These are phyloP conservation scores for Drosophila grimshawi DNA, from an alignment of 1,140 invertebrate genomes.

Conservation along the genomic window DNA sequence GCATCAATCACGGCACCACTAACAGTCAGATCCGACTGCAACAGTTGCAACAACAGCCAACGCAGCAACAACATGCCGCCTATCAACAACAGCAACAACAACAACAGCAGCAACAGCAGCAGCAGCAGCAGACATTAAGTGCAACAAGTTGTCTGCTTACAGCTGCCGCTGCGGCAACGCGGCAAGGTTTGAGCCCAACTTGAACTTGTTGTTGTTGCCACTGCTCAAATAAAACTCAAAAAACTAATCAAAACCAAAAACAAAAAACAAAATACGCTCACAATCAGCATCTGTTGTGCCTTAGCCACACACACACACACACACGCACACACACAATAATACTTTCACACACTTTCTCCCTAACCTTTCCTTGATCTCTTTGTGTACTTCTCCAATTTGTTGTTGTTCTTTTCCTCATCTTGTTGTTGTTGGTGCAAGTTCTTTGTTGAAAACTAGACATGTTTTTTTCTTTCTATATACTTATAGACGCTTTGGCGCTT, in stretches of 20 bases:
- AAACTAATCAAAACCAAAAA: conserved; percentile 29
- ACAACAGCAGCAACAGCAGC: conserved; percentile 48
- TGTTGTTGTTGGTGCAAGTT: conserved; percentile 62
- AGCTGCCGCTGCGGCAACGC: conserved; percentile 78
- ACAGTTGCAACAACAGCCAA: conserved; percentile 48
- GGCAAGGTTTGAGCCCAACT: conserved; percentile 83
- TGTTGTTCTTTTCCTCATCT: conserved; percentile 12
- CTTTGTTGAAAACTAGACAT: conserved; percentile 68
- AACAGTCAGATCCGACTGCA: conserved; percentile 66
- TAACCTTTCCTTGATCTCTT: conserved; percentile 43
- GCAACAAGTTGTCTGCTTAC: conserved; percentile 67
- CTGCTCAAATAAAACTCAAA: conserved; percentile 4
- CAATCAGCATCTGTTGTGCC: conserved; percentile 43
- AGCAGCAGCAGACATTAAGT: conserved; percentile 57
- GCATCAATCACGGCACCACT: conserved; percentile 44
- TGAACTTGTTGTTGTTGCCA: conserved; percentile 73
- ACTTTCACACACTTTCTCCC: conserved; percentile 23
- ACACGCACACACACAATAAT: conserved; percentile 8
- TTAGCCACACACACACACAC: conserved; percentile 12
- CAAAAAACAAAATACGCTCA: conserved; percentile 63
- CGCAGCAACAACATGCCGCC: conserved; percentile 40
- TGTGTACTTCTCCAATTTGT: conserved; percentile 5
- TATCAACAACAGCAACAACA: conserved; percentile 39
- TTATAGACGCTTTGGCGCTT: conserved; percentile 59
- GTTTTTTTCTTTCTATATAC: conserved; percentile 58